Evolutionary conservation across 2,888 invertebrate species (phyloP).

Genomic region (Sphaeridia pumilis): DNA sequence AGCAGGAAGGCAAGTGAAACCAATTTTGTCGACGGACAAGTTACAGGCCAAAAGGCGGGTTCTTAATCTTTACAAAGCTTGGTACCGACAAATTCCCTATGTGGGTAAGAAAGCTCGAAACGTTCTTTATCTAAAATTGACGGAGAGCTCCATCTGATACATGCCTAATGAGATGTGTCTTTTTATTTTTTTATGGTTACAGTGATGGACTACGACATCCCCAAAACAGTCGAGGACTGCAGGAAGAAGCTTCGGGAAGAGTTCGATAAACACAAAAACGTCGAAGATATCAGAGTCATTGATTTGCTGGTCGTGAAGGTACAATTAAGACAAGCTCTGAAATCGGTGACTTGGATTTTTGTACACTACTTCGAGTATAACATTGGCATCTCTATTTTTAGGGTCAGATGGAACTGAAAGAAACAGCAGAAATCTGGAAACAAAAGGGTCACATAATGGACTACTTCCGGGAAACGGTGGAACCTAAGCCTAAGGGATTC

Average conservation of each 20-base stretch:
- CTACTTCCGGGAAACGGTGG: conserved; percentile 71
- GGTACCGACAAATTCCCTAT: conserved; percentile 84
- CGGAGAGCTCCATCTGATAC: no score
- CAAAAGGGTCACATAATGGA: conserved; percentile 77
- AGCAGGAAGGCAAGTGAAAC: conserved; percentile 59
- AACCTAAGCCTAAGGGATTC: conserved; percentile 80
- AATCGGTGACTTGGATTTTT: background rate
- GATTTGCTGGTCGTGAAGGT: conserved; percentile 89
- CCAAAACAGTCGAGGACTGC: conserved; percentile 57
- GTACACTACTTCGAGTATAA: background rate
- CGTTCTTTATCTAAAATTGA: background rate
- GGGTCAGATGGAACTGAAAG: conserved; percentile 93
- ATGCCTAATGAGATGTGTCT: conserved; percentile 2
- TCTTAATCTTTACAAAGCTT: conserved; percentile 78
- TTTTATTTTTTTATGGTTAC: conserved; percentile 39
- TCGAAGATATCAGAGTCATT: conserved; percentile 75
- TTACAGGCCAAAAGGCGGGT: conserved; percentile 71
- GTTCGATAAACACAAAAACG: conserved; percentile 62
- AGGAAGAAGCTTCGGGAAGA: conserved; percentile 61
- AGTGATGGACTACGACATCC: conserved; percentile 77
- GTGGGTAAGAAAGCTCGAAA: conserved; percentile 52
- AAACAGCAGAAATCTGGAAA: conserved; percentile 75
- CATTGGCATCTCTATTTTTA: conserved; percentile 40
- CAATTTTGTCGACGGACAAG: conserved; percentile 65
- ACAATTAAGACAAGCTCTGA: conserved; percentile 30